Evolutionary conservation across 1,140 invertebrate genomes (phyloP), one percentile per base, ranked within the genome.

Genomic region (Drosophila virilis): DNA sequence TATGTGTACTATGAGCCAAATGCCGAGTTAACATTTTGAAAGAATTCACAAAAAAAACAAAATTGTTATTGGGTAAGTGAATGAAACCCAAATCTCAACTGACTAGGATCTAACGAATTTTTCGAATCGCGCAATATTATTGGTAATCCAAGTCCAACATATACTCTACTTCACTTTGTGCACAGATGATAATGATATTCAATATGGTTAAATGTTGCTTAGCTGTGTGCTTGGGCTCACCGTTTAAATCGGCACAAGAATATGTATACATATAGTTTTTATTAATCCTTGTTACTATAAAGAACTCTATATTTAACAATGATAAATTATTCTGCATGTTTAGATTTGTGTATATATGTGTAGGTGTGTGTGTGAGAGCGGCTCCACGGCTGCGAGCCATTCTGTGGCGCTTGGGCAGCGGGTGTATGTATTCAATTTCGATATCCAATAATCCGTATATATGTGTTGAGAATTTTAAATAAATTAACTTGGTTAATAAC

Each of bases 401-500:
- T 50, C 45, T 62, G 66, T 74, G 10, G 51, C 65, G 80, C 61
- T 68, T 73, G 17, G 64, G 65, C 79, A 83, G 76, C 76, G 77
- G 78, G 6, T 40, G 67, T 46, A 33, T 68, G 67, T 78, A 51
- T 74, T 66, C 68, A 80, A 73, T 73, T 65, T 69, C 52, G 40
- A 68, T 61, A 74, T 76, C 50, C 75, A 48, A 88, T 77, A 88
- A 66, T 82, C 67, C 76, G 54, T 81, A 68, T 57, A 76, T 67
- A 55, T 74, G 75, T 46, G 7, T 61, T 75, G 57, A 46, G 42
- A 59, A 54, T 58, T 55, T 67, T 57, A 66, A 89, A 89, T 89
- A 89, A 89, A 89, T 86, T 89, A 89, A 89, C 77, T 89, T 89
- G 82, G 75, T 89, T 89, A 89, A 84, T 90, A 89, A 89, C 64